Evolutionary conservation across 2,888 invertebrate genomes (phyloP), one percentile per base, ranked within the genome.

Genomic region (Agriotes lineatus): DNA sequence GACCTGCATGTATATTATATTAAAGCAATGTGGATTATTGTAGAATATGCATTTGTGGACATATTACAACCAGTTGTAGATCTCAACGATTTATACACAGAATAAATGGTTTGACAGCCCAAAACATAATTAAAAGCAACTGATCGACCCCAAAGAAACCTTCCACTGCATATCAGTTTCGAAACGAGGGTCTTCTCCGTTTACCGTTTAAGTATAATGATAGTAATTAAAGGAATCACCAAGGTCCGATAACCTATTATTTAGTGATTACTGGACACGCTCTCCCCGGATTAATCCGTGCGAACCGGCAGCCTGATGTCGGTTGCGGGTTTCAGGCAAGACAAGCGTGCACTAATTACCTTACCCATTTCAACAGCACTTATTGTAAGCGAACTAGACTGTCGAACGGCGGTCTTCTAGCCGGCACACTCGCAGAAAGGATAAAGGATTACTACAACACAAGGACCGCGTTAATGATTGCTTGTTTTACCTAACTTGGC

Each of bases 311-410:
- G 58, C 57, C 62, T 67, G 62, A 62, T 67, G 62, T 56, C 57
- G 67, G 62, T 44, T 62, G 58, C 16, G 50, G 62, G 67, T 58
- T 39, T 33, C 35, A 57, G 42, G 56, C 62, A 57, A 67, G 67
- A 67, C 67, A 62, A 62, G 67, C 67, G 67, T 58, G 45, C 52
- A 56, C 61, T 67, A 67, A 67, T 67, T 67, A 67, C 57, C 62
- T 48, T 50, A 62, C 62, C 62, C 62, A 45, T 62, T 62, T 67
- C 62, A 62, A 62, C 67, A 45, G 35, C 57, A 37, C 58, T 67
- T 62, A 67, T 67, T 60, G 60, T 60, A 60, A 54, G 56, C 48
- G 54, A 62, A 52, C 58, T 54, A 35, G 37, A 39, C 58, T 67
- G 57, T 67, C 67, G 67, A 67, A 62, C 57, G 60, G 48, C 37